Conservation (phyloP, 2,888 invertebrate species). For the Lepidocyrtoides sp. region DNA sequence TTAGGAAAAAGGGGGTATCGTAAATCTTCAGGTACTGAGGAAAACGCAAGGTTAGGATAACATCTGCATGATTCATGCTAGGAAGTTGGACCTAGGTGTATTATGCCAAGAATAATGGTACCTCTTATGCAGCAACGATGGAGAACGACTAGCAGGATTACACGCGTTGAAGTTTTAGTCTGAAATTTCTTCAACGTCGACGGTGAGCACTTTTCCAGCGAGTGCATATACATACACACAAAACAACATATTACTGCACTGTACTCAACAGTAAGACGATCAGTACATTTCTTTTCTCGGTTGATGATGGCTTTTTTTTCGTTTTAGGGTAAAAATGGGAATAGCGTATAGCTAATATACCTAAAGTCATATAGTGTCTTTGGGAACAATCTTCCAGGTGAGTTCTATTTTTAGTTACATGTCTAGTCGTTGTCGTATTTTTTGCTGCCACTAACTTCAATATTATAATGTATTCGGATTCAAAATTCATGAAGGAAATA, state of each 20-base stretch:
- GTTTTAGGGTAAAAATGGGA: neutral
- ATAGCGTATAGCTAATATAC: neutral
- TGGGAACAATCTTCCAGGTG: neutral
- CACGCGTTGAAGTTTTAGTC: slow-evolving; percentile 27
- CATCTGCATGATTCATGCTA: slow-evolving; percentile 70
- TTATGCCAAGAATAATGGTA: slow-evolving; percentile 23
- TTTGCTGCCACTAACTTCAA: slow-evolving; percentile 18
- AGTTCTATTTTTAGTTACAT: slow-evolving; percentile 35
- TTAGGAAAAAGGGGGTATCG: slow-evolving; percentile 44
- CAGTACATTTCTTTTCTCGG: neutral
- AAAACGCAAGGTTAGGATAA: slow-evolving; percentile 43
- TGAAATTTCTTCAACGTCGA: slow-evolving; percentile 29
- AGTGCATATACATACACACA: slow-evolving; percentile 13
- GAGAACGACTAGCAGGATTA: slow-evolving; percentile 50
- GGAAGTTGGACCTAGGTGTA: slow-evolving; percentile 37
- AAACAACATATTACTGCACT: neutral
- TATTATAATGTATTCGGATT: slow-evolving; percentile 52
- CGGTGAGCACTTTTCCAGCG: slow-evolving; percentile 18
- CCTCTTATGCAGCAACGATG: neutral
- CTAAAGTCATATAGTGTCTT: neutral
- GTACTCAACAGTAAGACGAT: neutral
- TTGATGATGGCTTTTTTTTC: slow-evolving; percentile 4
- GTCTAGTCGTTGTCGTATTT: neutral
- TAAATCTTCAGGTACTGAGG: slow-evolving; percentile 65
- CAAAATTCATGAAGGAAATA: slow-evolving; percentile 63